Evolutionary conservation across 2,888 invertebrate species (phyloP).

Genomic region (Stenichneumon culpator): DNA sequence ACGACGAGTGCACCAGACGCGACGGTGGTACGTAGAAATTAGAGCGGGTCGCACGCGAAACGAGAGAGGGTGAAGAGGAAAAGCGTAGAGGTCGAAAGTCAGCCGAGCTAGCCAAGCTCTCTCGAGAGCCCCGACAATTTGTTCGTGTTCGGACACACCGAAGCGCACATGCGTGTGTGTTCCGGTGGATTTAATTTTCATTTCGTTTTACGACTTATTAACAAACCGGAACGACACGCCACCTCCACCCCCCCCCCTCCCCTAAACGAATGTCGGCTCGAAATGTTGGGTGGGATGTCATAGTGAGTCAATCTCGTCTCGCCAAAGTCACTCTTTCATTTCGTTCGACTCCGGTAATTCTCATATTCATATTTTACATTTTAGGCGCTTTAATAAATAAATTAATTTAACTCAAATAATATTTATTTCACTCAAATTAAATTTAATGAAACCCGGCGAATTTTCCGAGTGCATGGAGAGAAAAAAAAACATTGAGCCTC

Average conservation of each 20-base stretch:
- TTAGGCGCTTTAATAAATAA: no score
- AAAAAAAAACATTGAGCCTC: not conserved
- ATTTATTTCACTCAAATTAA: no score
- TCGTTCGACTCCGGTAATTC: no score
- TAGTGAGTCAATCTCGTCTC: not conserved
- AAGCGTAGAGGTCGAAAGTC: slow-evolving; percentile 41
- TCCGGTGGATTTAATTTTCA: slow-evolving; percentile 59
- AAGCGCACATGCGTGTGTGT: slow-evolving; percentile 26
- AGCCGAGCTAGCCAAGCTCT: slow-evolving; percentile 42
- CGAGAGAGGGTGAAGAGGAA: slow-evolving; percentile 31
- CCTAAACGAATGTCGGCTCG: not conserved
- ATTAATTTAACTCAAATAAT: no score
- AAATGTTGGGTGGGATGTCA: not conserved
- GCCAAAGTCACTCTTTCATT: no score
- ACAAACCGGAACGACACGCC: not conserved
- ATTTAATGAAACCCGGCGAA: not conserved
- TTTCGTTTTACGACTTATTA: slow-evolving; percentile 8
- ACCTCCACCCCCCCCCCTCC: not conserved
- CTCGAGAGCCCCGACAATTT: not conserved
- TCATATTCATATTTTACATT: no score
- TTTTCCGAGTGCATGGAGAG: not conserved
- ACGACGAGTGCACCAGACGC: slow-evolving; percentile 33
- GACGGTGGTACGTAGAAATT: slow-evolving; percentile 34
- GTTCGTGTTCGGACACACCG: slow-evolving; percentile 7
- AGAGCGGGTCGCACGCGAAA: slow-evolving; percentile 35